Base-by-base conservation (phyloP, 2,888 invertebrate genomes). In the Leptopterna dolabrata region DNA sequence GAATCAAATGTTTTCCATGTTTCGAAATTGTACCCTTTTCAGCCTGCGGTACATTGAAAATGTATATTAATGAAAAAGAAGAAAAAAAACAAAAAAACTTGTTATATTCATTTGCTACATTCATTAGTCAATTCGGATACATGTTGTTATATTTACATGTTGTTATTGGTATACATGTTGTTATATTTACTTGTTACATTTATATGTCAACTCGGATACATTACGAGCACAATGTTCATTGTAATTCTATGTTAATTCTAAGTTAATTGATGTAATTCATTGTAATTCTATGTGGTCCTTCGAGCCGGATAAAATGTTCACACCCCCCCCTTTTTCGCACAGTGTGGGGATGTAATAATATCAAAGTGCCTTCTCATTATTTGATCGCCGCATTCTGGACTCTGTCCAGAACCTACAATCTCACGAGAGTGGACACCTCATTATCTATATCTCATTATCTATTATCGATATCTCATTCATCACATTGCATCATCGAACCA, bases 1-100 rank as follows among this genome's bases (percentile, higher is more conserved):
- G 73, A 73, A 30, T 73, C 73, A 73, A 73, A 73, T 73, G 73
- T 30, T 73, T 71, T 73, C 73, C 30, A 73, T 73, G 73, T 73
- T 36, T 73, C 73, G n/a, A 73, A 73, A 73, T 73, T 73, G 73
- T 73, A 73, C 70, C 70, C 70, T 70, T 70, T 70, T 70, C 6
- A 70, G 29, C 70, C 70, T 70, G 70, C 24, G 29, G 70, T 70
- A 70, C 70, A 24, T 70, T 70, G 70, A 70, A 11, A 24, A 24
- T 11, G 24, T 16, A 70, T 29, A 70, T 70, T 70, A 19, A 3
- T 70, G 24, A 70, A 70, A 27, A 70, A 27, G 19, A 70, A 70
- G 7, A 19, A 70, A 70, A 70, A 27, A 70, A 29, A 70, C 2
- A 9, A 70, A 70, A 29, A 70, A 29, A 70, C 9, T 6, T 70